phyloP scores from a whole-genome alignment of 2,888 invertebrate genomes.

The Drosophila basisetae region DNA sequence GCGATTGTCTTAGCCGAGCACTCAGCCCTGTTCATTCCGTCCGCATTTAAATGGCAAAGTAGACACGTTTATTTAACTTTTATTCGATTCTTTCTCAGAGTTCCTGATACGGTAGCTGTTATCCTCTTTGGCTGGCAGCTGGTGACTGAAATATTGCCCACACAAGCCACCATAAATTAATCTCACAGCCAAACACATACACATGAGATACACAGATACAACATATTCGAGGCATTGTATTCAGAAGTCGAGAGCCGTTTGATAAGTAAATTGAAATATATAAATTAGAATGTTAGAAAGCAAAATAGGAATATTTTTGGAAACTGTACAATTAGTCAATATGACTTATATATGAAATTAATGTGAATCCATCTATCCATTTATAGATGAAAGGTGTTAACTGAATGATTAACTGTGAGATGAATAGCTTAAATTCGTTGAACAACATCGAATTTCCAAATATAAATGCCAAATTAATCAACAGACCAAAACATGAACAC shows the following conservation, averaged over 20 bases:
- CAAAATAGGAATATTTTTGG: not conserved
- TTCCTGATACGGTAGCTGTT: constrained; percentile 7
- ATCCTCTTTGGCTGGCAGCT: constrained; percentile 30
- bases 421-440: not conserved
- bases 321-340: not conserved
- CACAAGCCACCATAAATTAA: constrained; percentile 45
- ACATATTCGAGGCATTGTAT: constrained; percentile 14
- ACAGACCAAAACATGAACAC: not conserved
- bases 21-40: not conserved
- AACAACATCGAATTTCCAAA: not conserved
- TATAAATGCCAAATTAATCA: not conserved
- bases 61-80: constrained; percentile 54
- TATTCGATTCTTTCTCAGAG: constrained; percentile 24
- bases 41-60: constrained; percentile 38
- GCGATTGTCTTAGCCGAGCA: constrained; percentile 38
- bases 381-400: not conserved
- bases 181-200: constrained; percentile 17
- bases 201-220: constrained; percentile 22
- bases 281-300: not conserved
- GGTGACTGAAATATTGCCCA: constrained; percentile 6
- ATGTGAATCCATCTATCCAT: not conserved
- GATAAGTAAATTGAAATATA: not conserved
- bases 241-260: constrained; percentile 26
- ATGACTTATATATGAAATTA: not conserved
- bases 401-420: not conserved